These are phyloP conservation scores for Macrosoma leucophasiata DNA, from an alignment of 2,888 invertebrate genomes.

Conservation along the genomic window DNA sequence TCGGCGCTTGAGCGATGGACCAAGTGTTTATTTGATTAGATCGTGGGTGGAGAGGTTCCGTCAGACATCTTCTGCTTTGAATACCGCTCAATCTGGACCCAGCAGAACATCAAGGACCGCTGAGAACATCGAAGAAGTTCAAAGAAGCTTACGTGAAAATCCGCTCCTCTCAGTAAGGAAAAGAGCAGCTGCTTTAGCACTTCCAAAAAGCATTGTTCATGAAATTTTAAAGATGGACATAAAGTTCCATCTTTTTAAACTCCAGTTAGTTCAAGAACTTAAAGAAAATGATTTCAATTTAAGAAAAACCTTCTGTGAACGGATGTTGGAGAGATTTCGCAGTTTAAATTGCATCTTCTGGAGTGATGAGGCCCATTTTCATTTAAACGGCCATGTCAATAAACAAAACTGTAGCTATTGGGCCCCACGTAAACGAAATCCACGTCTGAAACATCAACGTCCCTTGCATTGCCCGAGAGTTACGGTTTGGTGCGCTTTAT, in stretches of 20 bases:
- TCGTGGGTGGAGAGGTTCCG: constrained; percentile 26
- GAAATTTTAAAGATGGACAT: constrained; percentile 22
- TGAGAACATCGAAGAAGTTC: constrained; percentile 12
- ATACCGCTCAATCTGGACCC: constrained; percentile 24
- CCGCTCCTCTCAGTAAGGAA: constrained; percentile 13
- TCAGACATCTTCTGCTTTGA: constrained; percentile 21
- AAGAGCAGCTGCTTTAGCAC: constrained; percentile 8
- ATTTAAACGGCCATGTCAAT: constrained; percentile 20
- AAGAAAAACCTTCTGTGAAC: constrained; percentile 16
- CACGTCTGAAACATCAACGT: constrained; percentile 5
- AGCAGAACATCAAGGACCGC: constrained; percentile 21
- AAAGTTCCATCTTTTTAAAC: constrained; percentile 25
- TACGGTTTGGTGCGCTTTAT: constrained; percentile 18
- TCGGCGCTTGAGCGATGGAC: constrained; percentile 24
- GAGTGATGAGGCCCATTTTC: constrained; percentile 36
- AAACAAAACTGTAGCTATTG: constrained; percentile 15
- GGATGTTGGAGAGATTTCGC: constrained; percentile 17
- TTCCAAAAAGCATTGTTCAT: constrained; percentile 15
- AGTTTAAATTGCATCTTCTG: constrained; percentile 21
- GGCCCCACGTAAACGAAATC: constrained; percentile 6
- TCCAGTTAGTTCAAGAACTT: constrained; percentile 19
- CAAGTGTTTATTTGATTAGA: constrained; percentile 27
- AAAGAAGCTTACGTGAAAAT: constrained; percentile 11
- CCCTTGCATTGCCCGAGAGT: constrained; percentile 20
- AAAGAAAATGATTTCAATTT: constrained; percentile 12